Conservation (phyloP, 2,113 vertebrate genomes). For the Hassar affinis region DNA sequence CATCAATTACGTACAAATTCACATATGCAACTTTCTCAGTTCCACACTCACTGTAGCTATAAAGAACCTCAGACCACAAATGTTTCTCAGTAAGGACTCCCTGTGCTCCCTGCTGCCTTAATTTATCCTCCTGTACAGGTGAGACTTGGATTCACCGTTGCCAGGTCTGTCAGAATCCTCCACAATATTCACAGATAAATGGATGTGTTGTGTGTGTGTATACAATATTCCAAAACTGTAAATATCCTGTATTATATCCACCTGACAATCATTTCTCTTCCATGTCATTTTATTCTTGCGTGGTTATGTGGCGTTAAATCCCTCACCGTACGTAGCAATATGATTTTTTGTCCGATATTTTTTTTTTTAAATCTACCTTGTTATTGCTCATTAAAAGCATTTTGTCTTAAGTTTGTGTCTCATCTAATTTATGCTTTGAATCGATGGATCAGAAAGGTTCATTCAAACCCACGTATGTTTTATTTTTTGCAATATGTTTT, state of each 20-base stretch:
- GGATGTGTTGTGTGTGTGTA: constrained; percentile 55
- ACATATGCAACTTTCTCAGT: constrained; percentile 57
- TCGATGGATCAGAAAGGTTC: background rate
- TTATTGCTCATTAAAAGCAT: constrained; percentile 46
- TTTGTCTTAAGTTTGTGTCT: constrained; percentile 20
- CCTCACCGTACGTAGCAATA: background rate
- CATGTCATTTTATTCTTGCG: background rate
- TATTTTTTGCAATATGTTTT: background rate
- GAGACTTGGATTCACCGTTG: constrained; percentile 46
- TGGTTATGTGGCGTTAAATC: background rate
- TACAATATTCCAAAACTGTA: constrained; percentile 49
- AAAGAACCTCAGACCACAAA: constrained; percentile 43
- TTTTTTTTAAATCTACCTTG: background rate
- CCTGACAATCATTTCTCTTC: background rate
- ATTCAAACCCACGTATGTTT: background rate
- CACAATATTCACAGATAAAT: background rate
- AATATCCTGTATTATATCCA: constrained; percentile 50
- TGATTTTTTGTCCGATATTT: background rate
- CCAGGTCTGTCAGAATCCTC: constrained; percentile 44
- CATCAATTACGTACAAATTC: constrained; percentile 54
- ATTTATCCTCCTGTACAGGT: constrained; percentile 50
- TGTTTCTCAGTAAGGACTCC: constrained; percentile 40
- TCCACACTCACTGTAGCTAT: constrained; percentile 26
- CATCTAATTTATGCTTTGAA: background rate
- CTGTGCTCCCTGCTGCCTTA: constrained; percentile 63